Evolutionary conservation across 2,888 invertebrate species (phyloP), one percentile per base, ranked within the genome.

Genomic region (Xestia rhomboidea): DNA sequence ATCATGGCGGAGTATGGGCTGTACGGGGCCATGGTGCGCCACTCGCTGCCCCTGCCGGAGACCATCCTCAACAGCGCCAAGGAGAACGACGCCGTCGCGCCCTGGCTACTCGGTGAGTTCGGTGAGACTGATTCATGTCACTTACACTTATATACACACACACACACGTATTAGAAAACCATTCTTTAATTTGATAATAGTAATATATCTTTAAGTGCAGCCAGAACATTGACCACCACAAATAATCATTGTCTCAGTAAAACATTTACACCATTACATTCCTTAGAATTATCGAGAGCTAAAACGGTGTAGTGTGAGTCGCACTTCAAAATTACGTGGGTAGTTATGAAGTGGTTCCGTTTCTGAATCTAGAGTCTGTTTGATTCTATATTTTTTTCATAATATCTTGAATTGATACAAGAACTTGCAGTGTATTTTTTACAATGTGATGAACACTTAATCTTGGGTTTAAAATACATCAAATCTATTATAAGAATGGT

Each of bases 1-100:
- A 99, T 99, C 93, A 99, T 99, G 99, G 99, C 99, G 87, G 99
- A 99, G 96, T 99, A 99, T 94, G 99, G 99, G 5, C 97, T 99
- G 71, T 99, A 99, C 95, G 99, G 99, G 1, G 99, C 99, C 88
- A 99, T 99, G 99, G 99, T 99, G 87, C 97, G 99, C 84, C 99
- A 99, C 96, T 99, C 99, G 68, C 97, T 99, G 86, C 99, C 99
- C 0, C 97, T 99, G 87, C 99, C 99, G 2, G 99, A 99, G 91
- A 99, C 99, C 87, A 99, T 99, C 92, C 97, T 99, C 91, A 99
- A 99, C 97, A 99, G 99, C 94, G 99, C 99, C 94, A 99, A 99
- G 97, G 99, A 99, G 91, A 99, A 99, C 95, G 99, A 99, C 94
- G 98, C 99, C 88, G 99, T 99, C 88, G 99, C 99, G 84, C 99